Conservation (phyloP, 2,888 invertebrate genomes). For the Macrosoma leucophasiata region DNA sequence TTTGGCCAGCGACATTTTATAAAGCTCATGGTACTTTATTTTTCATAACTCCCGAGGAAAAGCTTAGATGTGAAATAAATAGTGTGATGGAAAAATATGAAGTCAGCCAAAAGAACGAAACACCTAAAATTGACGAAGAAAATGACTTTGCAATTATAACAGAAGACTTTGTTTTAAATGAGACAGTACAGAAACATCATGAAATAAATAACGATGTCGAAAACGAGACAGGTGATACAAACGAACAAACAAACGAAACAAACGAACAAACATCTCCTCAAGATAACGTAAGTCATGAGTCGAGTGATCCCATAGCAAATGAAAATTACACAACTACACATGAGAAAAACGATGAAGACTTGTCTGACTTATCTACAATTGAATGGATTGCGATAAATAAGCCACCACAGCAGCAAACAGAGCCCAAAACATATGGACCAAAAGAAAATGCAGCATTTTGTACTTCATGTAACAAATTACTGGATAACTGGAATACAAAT, state of each 20-base stretch:
- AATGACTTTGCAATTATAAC: too few species aligned
- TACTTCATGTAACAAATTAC: constrained; percentile 19
- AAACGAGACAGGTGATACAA: too few species aligned
- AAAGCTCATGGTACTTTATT: constrained; percentile 25
- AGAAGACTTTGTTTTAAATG: too few species aligned
- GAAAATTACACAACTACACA: too few species aligned
- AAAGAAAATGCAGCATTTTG: constrained; percentile 26
- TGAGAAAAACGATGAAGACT: too few species aligned
- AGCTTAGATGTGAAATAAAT: constrained; percentile 19
- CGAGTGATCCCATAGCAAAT: too few species aligned
- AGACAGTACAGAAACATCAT: background rate
- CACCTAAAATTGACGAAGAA: background rate
- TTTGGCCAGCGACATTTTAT: constrained; percentile 19
- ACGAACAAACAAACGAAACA: background rate
- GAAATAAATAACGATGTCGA: too few species aligned
- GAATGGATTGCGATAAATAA: too few species aligned
- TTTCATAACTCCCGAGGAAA: constrained; percentile 26
- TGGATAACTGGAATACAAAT: constrained; percentile 23
- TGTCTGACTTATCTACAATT: too few species aligned
- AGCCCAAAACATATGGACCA: constrained; percentile 14
- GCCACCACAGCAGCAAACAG: too few species aligned
- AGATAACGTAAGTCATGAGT: too few species aligned
- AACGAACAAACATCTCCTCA: too few species aligned
- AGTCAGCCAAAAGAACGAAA: background rate
- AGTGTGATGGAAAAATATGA: constrained; percentile 1